Percentiles rank a stretch among this genome's conserved stretches.
Evolutionary conservation across 2,797 vertebrate genomes (phyloP).

Genomic region (Phrynocephalus vlangalii): DNA sequence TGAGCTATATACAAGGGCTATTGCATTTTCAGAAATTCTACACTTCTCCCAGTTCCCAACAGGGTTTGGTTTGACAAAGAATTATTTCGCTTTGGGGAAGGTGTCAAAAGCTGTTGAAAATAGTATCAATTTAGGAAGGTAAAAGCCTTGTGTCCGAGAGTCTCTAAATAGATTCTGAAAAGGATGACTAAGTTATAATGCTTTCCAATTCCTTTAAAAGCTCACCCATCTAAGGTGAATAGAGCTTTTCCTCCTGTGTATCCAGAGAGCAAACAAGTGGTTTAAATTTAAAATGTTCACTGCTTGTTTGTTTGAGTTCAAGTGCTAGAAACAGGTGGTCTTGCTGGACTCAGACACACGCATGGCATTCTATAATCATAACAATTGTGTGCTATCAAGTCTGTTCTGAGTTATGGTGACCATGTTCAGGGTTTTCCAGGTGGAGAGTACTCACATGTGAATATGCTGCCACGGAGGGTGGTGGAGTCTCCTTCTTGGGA

Average conservation of each 20-base stretch:
- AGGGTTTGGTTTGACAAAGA: neutral
- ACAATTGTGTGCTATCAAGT: neutral
- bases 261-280: slow-evolving; percentile 24
- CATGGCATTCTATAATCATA: neutral
- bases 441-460: too few species aligned
- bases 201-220: neutral
- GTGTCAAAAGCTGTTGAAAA: slow-evolving; percentile 1
- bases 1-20: neutral
- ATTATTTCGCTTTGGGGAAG: neutral
- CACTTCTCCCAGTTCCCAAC: too few species aligned
- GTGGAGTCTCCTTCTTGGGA: too few species aligned
- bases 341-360: neutral
- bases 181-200: slow-evolving; percentile 5
- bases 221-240: slow-evolving; percentile 20
- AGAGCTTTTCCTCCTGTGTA: neutral
- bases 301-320: slow-evolving; percentile 15
- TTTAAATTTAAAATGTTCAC: slow-evolving; percentile 20
- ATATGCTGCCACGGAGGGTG: too few species aligned
- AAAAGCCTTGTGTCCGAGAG: neutral
- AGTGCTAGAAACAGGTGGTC: neutral
- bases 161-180: slow-evolving; percentile 14
- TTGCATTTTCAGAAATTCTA: neutral
- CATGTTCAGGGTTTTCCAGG: too few species aligned
- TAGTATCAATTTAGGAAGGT: neutral
- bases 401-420: too few species aligned